phyloP scores from a whole-genome alignment of 2,113 vertebrate species.

The Scomber scombrus region DNA sequence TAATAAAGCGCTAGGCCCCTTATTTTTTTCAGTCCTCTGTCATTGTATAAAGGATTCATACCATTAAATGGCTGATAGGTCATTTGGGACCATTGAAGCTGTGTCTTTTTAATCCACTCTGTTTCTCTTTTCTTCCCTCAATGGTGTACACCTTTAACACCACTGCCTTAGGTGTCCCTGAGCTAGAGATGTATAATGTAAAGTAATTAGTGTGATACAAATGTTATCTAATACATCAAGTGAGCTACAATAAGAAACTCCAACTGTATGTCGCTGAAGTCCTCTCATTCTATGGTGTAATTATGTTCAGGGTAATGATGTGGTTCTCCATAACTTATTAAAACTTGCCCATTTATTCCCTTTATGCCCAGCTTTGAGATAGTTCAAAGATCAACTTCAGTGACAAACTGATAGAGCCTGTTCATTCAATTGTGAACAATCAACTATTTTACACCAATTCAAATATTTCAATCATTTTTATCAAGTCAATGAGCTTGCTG shows the following conservation, averaged over 20 bases:
- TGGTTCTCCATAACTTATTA: conserved; percentile 19
- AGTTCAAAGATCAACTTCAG: conserved; percentile 16
- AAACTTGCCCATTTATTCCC: conserved; percentile 12
- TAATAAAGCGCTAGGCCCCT: conserved; percentile 70
- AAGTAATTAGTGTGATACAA: conserved; percentile 67
- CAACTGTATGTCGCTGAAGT: conserved; percentile 34
- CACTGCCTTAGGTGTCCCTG: conserved; percentile 40
- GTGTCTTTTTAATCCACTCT: conserved; percentile 59
- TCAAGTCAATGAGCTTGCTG: neutral
- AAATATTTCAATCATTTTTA: neutral
- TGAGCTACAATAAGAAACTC: conserved; percentile 56
- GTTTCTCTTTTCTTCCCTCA: conserved; percentile 55
- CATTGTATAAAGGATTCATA: conserved; percentile 60
- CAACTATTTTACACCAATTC: neutral
- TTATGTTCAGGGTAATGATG: conserved; percentile 42
- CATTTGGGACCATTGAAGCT: conserved; percentile 61
- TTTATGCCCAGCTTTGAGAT: conserved; percentile 5
- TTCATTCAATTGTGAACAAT: conserved; percentile 9
- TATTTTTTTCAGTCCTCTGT: conserved; percentile 53
- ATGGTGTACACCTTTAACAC: conserved; percentile 59
- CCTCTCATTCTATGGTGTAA: conserved; percentile 25
- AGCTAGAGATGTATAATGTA: conserved; percentile 66
- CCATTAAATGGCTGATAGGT: conserved; percentile 73
- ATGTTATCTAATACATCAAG: conserved; percentile 69
- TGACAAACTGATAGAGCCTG: neutral